Evolutionary conservation across 2,113 vertebrate genomes (phyloP).

Genomic region (Amphiprion ocellaris): DNA sequence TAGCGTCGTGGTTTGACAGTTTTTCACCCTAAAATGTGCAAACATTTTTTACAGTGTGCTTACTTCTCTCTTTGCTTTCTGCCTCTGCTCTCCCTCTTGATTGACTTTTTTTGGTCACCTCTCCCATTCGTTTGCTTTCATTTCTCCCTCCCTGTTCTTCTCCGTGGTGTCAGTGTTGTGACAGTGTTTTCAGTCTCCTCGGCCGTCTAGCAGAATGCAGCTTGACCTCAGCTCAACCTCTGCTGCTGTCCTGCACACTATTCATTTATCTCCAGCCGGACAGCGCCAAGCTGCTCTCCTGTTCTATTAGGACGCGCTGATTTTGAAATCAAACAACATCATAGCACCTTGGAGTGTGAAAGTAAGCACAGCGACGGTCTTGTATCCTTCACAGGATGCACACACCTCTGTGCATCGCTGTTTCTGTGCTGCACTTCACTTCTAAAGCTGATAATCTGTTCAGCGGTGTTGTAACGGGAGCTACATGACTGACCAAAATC

Average conservation of each 20-base stretch:
- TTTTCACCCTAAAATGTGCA: no score
- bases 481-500: conserved; percentile 38
- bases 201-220: conserved; percentile 53
- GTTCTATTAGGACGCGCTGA: conserved; percentile 48
- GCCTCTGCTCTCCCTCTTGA: conserved; percentile 6
- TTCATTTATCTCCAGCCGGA: conserved; percentile 78
- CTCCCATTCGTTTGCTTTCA: not conserved
- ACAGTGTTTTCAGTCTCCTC: conserved; percentile 51
- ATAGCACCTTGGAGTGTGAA: conserved; percentile 14
- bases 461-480: conserved; percentile 21
- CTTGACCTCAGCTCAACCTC: conserved; percentile 70
- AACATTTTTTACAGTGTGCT: not conserved
- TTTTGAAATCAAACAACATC: conserved; percentile 65
- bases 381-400: not conserved
- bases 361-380: not conserved
- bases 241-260: conserved; percentile 50
- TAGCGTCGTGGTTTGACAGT: no score
- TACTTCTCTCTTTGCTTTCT: not conserved
- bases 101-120: conserved; percentile 9
- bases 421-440: not conserved
- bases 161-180: conserved; percentile 53
- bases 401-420: not conserved
- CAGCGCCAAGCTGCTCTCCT: conserved; percentile 21
- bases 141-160: conserved; percentile 21
- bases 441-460: conserved; percentile 22